phyloP scores from a whole-genome alignment of 2,797 vertebrate species.

The Pagetopsis macropterus region DNA sequence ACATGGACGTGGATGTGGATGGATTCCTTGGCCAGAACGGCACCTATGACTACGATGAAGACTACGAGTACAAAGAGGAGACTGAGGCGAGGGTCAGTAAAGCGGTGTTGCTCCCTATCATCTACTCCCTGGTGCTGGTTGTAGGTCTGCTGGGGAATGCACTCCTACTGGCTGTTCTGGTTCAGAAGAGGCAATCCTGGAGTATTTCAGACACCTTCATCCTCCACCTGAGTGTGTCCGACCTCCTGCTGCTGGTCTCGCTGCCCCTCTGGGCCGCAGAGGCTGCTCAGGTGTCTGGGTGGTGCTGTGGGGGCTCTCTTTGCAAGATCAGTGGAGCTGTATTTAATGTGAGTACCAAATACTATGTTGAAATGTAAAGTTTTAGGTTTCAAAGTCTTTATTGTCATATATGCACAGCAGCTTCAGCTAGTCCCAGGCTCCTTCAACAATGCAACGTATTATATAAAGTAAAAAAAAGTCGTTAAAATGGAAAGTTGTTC shows the following conservation, averaged over 20 bases:
- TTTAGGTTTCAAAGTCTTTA: too few relatives aligned
- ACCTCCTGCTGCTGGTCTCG: slow-evolving; percentile 84
- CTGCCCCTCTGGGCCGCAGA: slow-evolving; percentile 85
- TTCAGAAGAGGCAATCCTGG: slow-evolving; percentile 67
- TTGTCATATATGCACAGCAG: too few relatives aligned
- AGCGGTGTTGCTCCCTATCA: slow-evolving; percentile 58
- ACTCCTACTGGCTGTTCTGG: slow-evolving; percentile 75
- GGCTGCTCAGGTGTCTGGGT: slow-evolving; percentile 41
- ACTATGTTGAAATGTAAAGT: background rate
- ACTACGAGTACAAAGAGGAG: slow-evolving; percentile 56
- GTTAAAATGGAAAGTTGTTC: too few relatives aligned
- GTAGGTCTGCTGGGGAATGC: slow-evolving; percentile 83
- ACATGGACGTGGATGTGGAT: slow-evolving; percentile 30
- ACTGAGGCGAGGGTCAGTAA: background rate
- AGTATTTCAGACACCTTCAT: slow-evolving; percentile 84
- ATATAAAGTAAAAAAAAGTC: too few relatives aligned
- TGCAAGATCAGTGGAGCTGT: slow-evolving; percentile 83
- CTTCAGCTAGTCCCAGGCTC: too few relatives aligned
- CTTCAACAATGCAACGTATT: too few relatives aligned
- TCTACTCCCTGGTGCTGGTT: slow-evolving; percentile 78
- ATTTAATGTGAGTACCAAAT: slow-evolving; percentile 80
- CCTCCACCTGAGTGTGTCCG: slow-evolving; percentile 79
- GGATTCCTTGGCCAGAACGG: slow-evolving; percentile 64
- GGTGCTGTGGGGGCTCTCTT: slow-evolving; percentile 67
- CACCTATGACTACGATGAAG: slow-evolving; percentile 43